These are phyloP conservation scores for Laterallus jamaicensis DNA, from an alignment of 2,113 vertebrate species.

Conservation along the genomic window DNA sequence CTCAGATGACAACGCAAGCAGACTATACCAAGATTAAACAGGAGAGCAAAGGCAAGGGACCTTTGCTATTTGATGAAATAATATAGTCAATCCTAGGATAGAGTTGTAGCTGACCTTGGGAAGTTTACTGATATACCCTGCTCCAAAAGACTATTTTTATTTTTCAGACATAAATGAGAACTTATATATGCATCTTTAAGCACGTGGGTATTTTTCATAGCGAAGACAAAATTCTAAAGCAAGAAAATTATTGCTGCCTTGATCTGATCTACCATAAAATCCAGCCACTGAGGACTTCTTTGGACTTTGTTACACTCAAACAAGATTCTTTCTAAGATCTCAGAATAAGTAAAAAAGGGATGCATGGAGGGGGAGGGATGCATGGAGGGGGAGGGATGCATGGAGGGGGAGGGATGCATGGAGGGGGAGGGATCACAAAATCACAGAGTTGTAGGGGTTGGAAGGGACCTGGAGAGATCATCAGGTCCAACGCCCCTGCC, in stretches of 20 bases:
- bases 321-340: background rate
- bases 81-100: background rate
- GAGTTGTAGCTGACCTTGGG: background rate
- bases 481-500: no score
- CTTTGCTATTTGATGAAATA: background rate
- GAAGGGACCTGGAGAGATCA: no score
- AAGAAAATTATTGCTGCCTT: background rate
- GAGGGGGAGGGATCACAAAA: no score
- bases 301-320: background rate
- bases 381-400: no score
- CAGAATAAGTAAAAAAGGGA: background rate
- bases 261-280: background rate
- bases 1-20: background rate
- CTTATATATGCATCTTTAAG: background rate
- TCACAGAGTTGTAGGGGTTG: no score
- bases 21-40: background rate
- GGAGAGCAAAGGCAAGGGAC: background rate
- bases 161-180: background rate
- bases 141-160: background rate
- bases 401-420: no score
- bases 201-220: background rate
- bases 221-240: background rate
- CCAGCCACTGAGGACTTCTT: background rate
- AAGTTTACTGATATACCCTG: background rate
- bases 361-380: no score